Base-by-base conservation (phyloP, 1,140 invertebrate genomes). In the Mylabris phalerata region DNA sequence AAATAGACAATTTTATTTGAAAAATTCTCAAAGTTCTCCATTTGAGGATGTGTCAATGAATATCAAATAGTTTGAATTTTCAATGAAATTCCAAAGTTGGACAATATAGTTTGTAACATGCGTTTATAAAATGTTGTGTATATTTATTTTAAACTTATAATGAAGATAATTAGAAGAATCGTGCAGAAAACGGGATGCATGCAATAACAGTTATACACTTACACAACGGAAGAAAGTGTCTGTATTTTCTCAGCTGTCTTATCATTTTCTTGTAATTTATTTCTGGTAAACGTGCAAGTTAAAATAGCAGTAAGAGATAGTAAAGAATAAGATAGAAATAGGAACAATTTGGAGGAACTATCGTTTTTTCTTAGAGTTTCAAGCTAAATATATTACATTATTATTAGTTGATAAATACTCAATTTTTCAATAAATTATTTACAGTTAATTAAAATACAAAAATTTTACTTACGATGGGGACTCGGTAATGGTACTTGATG, bases 401-500 rank as follows among this genome's bases (percentile, higher is more conserved):
- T 32, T 42, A 1, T 42, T 42, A 42, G 3, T n/a, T n/a, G 4
- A 11, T 42, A 9, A n/a, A n/a, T 42, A 42, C 3, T 42, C 9
- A 42, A 4, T 42, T 42, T 5, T 42, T 42, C 3, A 9, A 9
- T n/a, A 42, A 9, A 42, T n/a, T n/a, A 11, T 42, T n/a, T n/a
- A 11, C 3, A n/a, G 4, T 42, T 42, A 42, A 42, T 32, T 50
- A 1, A 47, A 47, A 19, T 48, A 19, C 2, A 9, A 42, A 48
- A 43, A 10, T 41, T 4, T 3, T 48, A 82, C 80, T 82, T 78
- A 92, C 90, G 87, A 85, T 59, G 88, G 88, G 89, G 89, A 78
- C 88, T 91, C 48, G 88, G 88, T 62, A 90, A 75, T 39, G 88
- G 88, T 63, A 90, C 81, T 77, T 88, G 86, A 76, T 92, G 89